phyloP scores from a whole-genome alignment of 2,888 invertebrate genomes.

The Xiphydria camelus region DNA sequence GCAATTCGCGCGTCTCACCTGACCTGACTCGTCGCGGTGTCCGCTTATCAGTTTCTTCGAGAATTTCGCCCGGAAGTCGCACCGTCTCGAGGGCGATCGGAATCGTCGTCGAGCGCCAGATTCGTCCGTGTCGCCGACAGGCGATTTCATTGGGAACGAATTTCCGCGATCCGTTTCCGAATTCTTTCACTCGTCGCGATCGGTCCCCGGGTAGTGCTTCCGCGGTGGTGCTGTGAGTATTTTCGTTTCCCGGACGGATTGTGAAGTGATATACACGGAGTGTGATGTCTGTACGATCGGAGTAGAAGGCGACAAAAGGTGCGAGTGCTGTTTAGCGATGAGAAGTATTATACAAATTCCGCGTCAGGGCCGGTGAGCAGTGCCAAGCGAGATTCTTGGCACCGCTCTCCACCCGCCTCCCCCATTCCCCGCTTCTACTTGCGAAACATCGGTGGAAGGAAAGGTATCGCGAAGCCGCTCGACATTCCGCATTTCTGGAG shows the following conservation, averaged over 20 bases:
- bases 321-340: no score
- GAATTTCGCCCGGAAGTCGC: neutral
- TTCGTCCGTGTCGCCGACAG: no score
- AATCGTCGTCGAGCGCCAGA: no score
- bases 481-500: no score
- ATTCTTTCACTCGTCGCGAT: neutral
- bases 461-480: slow-evolving; percentile 9
- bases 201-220: neutral
- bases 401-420: no score
- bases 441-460: slow-evolving; percentile 12
- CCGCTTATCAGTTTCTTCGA: neutral
- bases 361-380: no score
- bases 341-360: no score
- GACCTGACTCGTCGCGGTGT: neutral
- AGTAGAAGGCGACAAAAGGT: slow-evolving; percentile 28
- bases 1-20: slow-evolving; percentile 4
- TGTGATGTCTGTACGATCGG: slow-evolving; percentile 35
- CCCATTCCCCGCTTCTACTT: no score
- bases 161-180: neutral
- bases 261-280: slow-evolving; percentile 25
- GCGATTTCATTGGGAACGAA: neutral
- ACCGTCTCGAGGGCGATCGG: no score
- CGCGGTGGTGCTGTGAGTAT: slow-evolving; percentile 1
- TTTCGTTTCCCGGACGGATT: slow-evolving; percentile 7
- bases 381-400: no score